Base-by-base conservation (phyloP, 2,113 vertebrate species). In the Onychorhynchus coronatus region DNA sequence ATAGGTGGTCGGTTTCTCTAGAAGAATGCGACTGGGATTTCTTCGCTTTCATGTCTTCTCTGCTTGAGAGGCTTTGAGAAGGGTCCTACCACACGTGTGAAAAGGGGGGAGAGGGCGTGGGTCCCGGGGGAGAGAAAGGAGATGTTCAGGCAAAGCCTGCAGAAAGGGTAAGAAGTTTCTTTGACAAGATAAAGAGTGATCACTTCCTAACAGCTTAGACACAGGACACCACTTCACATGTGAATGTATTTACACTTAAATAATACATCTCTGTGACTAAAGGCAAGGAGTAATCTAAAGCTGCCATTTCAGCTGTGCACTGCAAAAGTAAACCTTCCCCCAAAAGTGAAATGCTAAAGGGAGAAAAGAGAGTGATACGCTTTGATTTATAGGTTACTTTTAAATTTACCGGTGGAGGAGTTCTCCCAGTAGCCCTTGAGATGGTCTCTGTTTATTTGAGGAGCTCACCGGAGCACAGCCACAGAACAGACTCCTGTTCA, bases 371-470 rank as follows among this genome's bases (percentile, higher is more conserved):
- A 81, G 52, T 82, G 63, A 86, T 42, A 76, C 1, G 3, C 28
- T 65, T 73, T 87, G 87, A 96, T 95, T 95, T 88, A 93, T 86
- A 61, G 76, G 28, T 87, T 79, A 73, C 49, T 82, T 92, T 80
- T 23, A 61, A 82, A 95, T 79, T 82, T 22, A 78, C 52, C 1
- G 0, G 19, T 37, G 27, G 39, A 25, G 41, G 90, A 89, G 85
- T 39, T 75, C 44, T 85, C 63, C 52, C 39, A 0, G 94, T 93
- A 95, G 88, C 91, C 8, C 56, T 42, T 7, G 11, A 81, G 72
- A 89, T 91, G 76, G 35, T 55, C 37, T 91, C 83, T 97, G 75
- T 95, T 96, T 95, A 90, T 96, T 91, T 94, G 85, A 91, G 89
- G 52, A 94, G 81, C 62, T 68, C 65, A 84, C 33, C 37, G 84